These are phyloP conservation scores for Oxygymnocypris stewartii DNA, from an alignment of 2,113 vertebrate species.

Conservation along the genomic window DNA sequence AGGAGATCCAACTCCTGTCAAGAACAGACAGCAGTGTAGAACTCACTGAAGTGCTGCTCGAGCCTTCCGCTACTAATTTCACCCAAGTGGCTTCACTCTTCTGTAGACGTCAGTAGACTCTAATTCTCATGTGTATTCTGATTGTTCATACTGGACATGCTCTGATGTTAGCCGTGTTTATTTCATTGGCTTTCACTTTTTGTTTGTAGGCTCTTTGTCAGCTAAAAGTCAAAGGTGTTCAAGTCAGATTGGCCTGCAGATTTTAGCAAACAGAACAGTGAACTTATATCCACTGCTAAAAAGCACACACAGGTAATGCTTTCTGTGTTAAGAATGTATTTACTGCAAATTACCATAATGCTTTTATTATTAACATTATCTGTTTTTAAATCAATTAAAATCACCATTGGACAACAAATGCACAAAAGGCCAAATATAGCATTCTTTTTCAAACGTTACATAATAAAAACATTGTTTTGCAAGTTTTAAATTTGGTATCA, in stretches of 20 bases:
- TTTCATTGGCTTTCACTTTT: slow-evolving; percentile 3
- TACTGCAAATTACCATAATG: neutral
- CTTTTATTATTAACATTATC: neutral
- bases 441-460: no score
- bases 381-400: neutral
- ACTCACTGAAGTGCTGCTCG: slow-evolving; percentile 81
- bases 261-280: slow-evolving; percentile 70
- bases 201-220: slow-evolving; percentile 72
- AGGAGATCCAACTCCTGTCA: slow-evolving; percentile 84
- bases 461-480: neutral
- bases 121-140: neutral
- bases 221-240: slow-evolving; percentile 66
- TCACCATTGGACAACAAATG: neutral
- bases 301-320: slow-evolving; percentile 75
- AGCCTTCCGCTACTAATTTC: slow-evolving; percentile 84
- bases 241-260: slow-evolving; percentile 67
- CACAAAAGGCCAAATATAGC: neutral
- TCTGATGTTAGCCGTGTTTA: neutral
- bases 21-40: slow-evolving; percentile 77
- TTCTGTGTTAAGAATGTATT: neutral
- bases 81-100: slow-evolving; percentile 85
- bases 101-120: slow-evolving; percentile 80
- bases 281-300: slow-evolving; percentile 79
- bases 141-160: neutral
- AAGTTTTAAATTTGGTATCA: neutral